These are phyloP conservation scores for Dryadula phaetusa DNA, from an alignment of 2,888 invertebrate species.

Conservation along the genomic window DNA sequence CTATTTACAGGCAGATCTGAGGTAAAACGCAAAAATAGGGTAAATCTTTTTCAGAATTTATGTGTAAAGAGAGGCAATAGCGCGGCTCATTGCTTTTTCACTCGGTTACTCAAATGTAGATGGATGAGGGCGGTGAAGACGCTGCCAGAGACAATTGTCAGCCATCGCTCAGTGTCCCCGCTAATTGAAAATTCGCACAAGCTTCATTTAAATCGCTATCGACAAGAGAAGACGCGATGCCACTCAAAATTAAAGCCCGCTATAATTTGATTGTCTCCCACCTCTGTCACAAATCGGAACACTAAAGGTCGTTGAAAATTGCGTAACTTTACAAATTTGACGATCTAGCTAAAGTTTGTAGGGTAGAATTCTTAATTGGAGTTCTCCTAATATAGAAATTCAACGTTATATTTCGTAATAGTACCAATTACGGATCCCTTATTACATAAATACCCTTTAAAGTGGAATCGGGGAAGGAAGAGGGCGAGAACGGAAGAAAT, in stretches of 20 bases:
- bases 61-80: conserved; percentile 77
- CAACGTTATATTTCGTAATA: conserved; percentile 66
- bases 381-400: conserved; percentile 54
- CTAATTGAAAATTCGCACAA: conserved; percentile 82
- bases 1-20: conserved; percentile 29
- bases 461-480: conserved; percentile 74
- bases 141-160: conserved; percentile 77
- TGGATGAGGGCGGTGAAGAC: conserved; percentile 73
- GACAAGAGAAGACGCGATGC: conserved; percentile 65
- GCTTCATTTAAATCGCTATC: conserved; percentile 79
- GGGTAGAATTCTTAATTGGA: conserved; percentile 35
- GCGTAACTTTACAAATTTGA: conserved; percentile 45
- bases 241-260: conserved; percentile 66
- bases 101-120: conserved; percentile 82
- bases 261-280: conserved; percentile 61
- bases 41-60: conserved; percentile 65
- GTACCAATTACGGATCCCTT: conserved; percentile 78
- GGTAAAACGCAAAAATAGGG: conserved; percentile 47
- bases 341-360: conserved; percentile 28
- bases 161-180: conserved; percentile 79
- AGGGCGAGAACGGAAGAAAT: conserved; percentile 77
- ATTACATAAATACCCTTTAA: conserved; percentile 76
- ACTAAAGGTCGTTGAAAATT: conserved; percentile 49
- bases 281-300: conserved; percentile 54
- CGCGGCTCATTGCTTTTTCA: conserved; percentile 81